A percentile compares a stretch with the other conserved stretches of the same genome.
phyloP scores from a whole-genome alignment of 2,113 vertebrate species.

The Tupaia tana region DNA sequence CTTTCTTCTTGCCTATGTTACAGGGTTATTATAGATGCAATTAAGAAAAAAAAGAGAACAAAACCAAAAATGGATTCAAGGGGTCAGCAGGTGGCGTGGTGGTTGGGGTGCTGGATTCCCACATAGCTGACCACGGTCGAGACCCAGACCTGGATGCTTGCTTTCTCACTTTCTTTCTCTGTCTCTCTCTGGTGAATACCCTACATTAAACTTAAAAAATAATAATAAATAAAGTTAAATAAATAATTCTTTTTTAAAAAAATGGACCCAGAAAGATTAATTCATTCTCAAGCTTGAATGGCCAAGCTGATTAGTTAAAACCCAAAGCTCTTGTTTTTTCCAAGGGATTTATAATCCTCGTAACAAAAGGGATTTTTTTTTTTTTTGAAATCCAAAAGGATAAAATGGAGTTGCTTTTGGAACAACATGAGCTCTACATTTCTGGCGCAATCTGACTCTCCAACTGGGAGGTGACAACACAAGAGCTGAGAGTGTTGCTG shows the following conservation, averaged over 20 bases:
- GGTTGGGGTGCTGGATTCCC: too few species aligned
- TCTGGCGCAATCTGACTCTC: background rate
- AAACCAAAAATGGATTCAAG: too few species aligned
- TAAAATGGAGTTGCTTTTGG: background rate
- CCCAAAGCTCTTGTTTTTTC: background rate
- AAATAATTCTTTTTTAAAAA: too few species aligned
- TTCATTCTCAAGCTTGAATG: background rate
- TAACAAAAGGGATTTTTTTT: background rate
- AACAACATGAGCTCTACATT: background rate
- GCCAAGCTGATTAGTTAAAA: background rate
- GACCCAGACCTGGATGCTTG: too few species aligned
- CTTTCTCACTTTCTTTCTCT: too few species aligned
- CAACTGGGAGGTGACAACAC: background rate
- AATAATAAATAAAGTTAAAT: too few species aligned
- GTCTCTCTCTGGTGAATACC: too few species aligned
- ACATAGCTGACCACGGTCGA: too few species aligned
- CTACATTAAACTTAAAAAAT: too few species aligned
- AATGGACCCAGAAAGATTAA: background rate
- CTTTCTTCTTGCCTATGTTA: background rate
- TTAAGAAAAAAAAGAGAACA: background rate
- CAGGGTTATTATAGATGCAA: accelerated
- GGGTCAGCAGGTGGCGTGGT: too few species aligned
- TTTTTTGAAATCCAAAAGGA: background rate
- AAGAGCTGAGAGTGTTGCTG: background rate
- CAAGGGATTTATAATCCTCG: background rate